Evolutionary conservation across 2,888 invertebrate species (phyloP), one percentile per base, ranked within the genome.

Genomic region (Erebia palarica): DNA sequence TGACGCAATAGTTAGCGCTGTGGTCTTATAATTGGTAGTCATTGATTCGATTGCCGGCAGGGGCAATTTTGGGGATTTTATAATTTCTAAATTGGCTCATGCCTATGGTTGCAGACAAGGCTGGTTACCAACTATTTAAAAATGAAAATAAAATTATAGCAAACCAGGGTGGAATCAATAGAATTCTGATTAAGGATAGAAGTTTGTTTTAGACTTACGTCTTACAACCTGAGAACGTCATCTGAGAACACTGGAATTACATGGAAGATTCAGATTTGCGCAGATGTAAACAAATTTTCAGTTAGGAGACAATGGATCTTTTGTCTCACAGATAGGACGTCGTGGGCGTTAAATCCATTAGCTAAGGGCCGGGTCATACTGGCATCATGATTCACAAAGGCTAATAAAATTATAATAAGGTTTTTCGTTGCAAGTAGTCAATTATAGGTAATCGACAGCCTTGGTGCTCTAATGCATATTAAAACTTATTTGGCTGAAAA

Each of bases 331-430:
- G 75, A 78, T 78, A 77, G 76, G 73, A 75, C 78, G 75, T 76
- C 77, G 77, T 72, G 75, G 78, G 77, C 76, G 76, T 76, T 78
- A 77, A 84, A 84, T 85, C 86, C 82, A 89, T 88, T 89, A 88
- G 7, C 49, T 47, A 49, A 63, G 49, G 47, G 14, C 49, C 21
- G 1, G 21, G 4, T 3, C 63, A 14, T 8, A 63, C 47, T 21
- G 11, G 21, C 14, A 21, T 47, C 4, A 1, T 10, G 44, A 36
- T 36, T 36, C 3, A 55, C 18, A 7, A 2, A 27, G 1, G 36
- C 7, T n/a, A n/a, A n/a, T n/a, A 13, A 0, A 1, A 58, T 58
- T 4, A 16, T 42, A 42, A 57, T 57, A 5, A 2, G 11, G 21
- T 27, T 21, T 21, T 57, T 9, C 18, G 4, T 51, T 7, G n/a